Evolutionary conservation across 2,888 invertebrate genomes (phyloP).

Genomic region (Arctia plantaginis): DNA sequence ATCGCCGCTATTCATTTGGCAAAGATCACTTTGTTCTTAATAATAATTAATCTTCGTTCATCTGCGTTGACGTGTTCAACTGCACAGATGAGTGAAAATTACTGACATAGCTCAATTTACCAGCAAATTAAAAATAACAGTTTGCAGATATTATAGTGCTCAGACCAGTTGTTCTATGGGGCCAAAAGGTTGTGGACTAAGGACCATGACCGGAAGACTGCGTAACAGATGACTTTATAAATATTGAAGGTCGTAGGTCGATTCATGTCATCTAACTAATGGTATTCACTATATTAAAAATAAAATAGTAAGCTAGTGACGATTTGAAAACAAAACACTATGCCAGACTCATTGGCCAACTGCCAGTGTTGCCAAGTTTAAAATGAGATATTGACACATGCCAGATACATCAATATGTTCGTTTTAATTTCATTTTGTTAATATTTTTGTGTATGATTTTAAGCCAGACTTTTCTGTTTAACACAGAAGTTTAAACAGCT

Average conservation of each 20-base stretch:
- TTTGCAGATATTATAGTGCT: too few species aligned
- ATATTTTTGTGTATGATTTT: too few species aligned
- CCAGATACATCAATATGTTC: not conserved
- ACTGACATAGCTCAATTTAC: not conserved
- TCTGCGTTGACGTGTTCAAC: not conserved
- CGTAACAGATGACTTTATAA: too few species aligned
- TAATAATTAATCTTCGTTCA: not conserved
- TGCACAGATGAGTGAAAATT: not conserved
- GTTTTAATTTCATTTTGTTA: not conserved
- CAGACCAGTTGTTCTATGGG: too few species aligned
- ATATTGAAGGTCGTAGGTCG: too few species aligned
- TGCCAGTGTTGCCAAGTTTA: not conserved
- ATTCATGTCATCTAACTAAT: too few species aligned
- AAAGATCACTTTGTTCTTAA: not conserved
- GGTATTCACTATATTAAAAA: too few species aligned
- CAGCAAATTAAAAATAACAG: too few species aligned
- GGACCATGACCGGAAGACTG: too few species aligned
- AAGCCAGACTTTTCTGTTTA: too few species aligned
- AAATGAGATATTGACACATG: constrained; percentile 1
- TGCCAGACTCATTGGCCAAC: not conserved
- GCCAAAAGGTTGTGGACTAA: too few species aligned
- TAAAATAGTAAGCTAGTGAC: not conserved
- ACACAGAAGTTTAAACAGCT: too few species aligned
- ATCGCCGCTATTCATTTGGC: not conserved
- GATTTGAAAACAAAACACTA: not conserved